Percentiles rank a stretch among this genome's conserved stretches.
Conservation (phyloP, 2,113 vertebrate genomes). For the Piliocolobus tephrosceles region DNA sequence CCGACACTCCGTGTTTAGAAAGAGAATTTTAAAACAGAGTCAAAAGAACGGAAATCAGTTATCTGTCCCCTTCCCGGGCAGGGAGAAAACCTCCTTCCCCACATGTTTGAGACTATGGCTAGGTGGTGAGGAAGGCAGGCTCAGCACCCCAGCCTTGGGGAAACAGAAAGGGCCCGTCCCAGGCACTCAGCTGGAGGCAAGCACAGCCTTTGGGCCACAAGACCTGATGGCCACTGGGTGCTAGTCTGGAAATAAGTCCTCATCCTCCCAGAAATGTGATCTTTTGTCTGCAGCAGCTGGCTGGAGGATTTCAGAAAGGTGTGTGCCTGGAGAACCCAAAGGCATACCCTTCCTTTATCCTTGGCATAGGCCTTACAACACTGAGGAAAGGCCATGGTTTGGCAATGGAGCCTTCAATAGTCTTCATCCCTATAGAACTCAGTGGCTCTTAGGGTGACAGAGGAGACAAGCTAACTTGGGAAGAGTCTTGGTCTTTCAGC, state of each 20-base stretch:
- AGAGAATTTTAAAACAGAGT: constrained; percentile 68
- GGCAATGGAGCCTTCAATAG: constrained; percentile 40
- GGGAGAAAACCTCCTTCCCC: constrained; percentile 50
- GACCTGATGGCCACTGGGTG: neutral
- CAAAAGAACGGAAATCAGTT: constrained; percentile 63
- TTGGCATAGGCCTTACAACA: constrained; percentile 51
- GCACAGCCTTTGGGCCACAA: neutral
- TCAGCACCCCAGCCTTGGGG: neutral
- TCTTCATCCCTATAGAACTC: neutral
- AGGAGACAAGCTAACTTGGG: neutral
- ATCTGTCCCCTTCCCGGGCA: constrained; percentile 47
- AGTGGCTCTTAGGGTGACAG: constrained; percentile 5
- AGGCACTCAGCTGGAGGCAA: constrained; percentile 17
- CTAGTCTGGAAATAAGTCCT: constrained; percentile 14
- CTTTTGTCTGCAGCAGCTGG: constrained; percentile 50
- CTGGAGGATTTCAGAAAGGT: constrained; percentile 36
- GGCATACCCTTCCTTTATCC: constrained; percentile 28
- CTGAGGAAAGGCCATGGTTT: constrained; percentile 51
- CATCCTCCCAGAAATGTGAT: neutral
- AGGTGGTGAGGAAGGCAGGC: constrained; percentile 56
- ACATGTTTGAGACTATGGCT: constrained; percentile 50
- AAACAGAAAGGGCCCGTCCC: neutral
- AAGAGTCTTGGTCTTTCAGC: neutral
- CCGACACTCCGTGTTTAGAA: constrained; percentile 58
- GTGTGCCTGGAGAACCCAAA: neutral